Base-by-base conservation (phyloP, 2,113 vertebrate species). In the Gracilinanus agilis region DNA sequence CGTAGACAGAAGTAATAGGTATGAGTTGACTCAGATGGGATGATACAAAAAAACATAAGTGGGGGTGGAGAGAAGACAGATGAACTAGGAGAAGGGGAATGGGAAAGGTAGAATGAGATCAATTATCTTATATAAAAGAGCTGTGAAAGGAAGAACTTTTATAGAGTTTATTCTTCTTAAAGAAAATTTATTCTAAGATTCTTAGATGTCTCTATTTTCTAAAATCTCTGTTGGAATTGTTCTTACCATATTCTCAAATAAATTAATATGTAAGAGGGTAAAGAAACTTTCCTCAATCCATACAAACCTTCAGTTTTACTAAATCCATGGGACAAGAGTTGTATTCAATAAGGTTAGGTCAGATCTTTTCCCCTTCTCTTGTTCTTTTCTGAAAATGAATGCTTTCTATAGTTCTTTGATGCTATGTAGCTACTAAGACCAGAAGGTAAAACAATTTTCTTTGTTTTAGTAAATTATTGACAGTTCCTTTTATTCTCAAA, bases 371-470 rank as follows among this genome's bases (percentile, higher is more conserved):
- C 90, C 90, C 91, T n/a, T 92, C n/a, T 92, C 40, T 29, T 61
- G 5, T 29, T 54, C 49, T 94, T 94, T 67, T 55, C 58, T 27
- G 90, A 91, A 94, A 93, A 96, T n/a, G 54, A 91, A 61, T 67
- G 55, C 29, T 93, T 88, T n/a, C 53, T 54, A 94, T 1, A 83
- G 44, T n/a, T 93, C 24, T 19, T 91, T 61, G 75, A 90, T 53
- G 53, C 7, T 53, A 53, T 4, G 34, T n/a, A 44, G 40, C 44
- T 88, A 91, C 0, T 40, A 89, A 96, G 29, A 90, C 13, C 5
- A 91, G 90, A 92, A 93, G 91, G 89, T 24, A 94, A 40, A 91
- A 54, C 49, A 44, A 40, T 24, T 92, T 23, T 44, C 53, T 83
- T 54, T 92, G 8, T 23, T 92, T 97, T 88, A 55, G 44, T 94